These are phyloP conservation scores for Lethenteron camtschaticum DNA, from an alignment of 2,113 vertebrate genomes.

Conservation along the genomic window DNA sequence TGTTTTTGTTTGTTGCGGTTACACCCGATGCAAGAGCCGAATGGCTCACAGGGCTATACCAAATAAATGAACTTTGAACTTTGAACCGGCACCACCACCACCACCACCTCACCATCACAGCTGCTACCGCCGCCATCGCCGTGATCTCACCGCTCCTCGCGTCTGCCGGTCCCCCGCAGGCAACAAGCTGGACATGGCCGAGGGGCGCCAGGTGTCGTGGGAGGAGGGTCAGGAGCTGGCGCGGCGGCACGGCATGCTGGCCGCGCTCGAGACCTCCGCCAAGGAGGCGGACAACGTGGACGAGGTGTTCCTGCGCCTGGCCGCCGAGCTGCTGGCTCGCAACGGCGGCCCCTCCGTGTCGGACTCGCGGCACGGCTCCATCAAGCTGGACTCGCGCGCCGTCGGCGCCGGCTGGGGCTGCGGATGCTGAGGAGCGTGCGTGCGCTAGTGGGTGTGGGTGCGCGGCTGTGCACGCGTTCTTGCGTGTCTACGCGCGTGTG, in stretches of 20 bases:
- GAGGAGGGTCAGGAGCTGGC: constrained; percentile 55
- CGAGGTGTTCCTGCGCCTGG: constrained; percentile 48
- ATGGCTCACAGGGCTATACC: too few species aligned
- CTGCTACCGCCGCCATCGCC: too few species aligned
- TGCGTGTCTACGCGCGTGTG: too few species aligned
- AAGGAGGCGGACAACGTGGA: constrained; percentile 60
- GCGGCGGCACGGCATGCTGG: constrained; percentile 42
- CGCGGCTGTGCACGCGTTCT: too few species aligned
- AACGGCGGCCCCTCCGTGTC: constrained; percentile 51
- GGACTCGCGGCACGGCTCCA: constrained; percentile 37
- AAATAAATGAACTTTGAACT: too few species aligned
- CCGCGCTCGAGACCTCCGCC: constrained; percentile 73
- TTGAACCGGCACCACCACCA: too few species aligned
- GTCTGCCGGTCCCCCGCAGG: constrained; percentile 23
- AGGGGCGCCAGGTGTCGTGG: constrained; percentile 46
- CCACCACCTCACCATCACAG: too few species aligned
- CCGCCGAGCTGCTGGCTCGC: constrained; percentile 43
- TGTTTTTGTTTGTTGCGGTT: too few species aligned
- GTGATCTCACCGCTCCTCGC: too few species aligned
- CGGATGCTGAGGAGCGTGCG: constrained; percentile 30
- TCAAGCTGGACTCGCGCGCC: constrained; percentile 57
- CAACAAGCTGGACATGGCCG: constrained; percentile 56
- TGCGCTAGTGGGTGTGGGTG: constrained; percentile 7
- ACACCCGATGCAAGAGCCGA: too few species aligned
- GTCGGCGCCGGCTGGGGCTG: constrained; percentile 41